Percentiles rank a stretch among this genome's conserved stretches.
Evolutionary conservation across 2,888 invertebrate genomes (phyloP).

Genomic region (Chaetogeoica ovagalla): DNA sequence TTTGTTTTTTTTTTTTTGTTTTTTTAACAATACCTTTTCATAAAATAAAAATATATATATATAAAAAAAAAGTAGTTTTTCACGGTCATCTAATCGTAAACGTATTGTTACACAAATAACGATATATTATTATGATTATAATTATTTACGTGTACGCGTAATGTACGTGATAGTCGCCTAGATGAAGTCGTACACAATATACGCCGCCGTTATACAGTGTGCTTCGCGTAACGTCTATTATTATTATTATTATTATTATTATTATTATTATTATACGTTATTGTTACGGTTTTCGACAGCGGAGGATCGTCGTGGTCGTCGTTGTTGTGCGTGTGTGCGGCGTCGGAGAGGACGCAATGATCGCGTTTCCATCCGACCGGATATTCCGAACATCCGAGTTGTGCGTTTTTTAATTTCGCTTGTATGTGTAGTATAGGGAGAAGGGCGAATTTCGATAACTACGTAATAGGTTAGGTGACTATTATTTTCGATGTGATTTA

Average conservation of each 20-base stretch:
- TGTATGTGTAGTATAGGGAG: neutral
- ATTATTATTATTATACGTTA: neutral
- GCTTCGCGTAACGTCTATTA: neutral
- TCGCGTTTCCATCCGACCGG: conserved; percentile 26
- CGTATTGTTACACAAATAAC: neutral
- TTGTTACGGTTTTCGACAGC: conserved; percentile 19
- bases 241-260: no score
- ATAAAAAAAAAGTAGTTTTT: neutral
- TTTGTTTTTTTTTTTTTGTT: no score
- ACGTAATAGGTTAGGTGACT: no score
- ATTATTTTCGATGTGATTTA: no score
- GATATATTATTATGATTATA: neutral
- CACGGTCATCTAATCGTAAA: neutral
- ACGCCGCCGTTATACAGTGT: neutral
- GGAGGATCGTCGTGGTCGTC: no score
- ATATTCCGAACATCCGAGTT: conserved; percentile 21
- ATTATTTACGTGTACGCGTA: no score
- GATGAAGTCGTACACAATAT: neutral
- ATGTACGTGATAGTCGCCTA: neutral
- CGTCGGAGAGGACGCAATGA: neutral
- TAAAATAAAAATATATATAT: neutral
- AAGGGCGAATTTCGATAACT: neutral
- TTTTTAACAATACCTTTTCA: neutral
- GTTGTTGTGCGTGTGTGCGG: no score
- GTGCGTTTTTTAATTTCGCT: neutral